Evolutionary conservation across 2,797 vertebrate species (phyloP).

Genomic region (Allobates femoralis): DNA sequence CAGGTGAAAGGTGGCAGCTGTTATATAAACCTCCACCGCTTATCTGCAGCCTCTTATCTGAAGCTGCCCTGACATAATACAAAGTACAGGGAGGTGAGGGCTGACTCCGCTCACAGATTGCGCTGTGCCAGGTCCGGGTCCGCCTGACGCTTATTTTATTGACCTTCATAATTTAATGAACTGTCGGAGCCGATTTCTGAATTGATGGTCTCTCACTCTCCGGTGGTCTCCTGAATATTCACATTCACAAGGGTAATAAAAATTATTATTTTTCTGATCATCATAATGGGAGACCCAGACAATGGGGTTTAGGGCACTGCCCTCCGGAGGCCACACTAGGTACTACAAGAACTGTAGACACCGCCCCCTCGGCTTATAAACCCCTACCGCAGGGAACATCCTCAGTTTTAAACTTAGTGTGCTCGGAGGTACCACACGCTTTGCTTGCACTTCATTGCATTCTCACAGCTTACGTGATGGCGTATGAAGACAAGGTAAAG

Average conservation of each 20-base stretch:
- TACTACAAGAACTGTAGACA: too few species aligned
- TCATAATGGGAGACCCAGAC: too few species aligned
- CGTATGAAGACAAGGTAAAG: too few species aligned
- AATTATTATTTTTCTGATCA: too few species aligned
- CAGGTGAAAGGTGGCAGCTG: not conserved
- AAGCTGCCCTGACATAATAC: not conserved
- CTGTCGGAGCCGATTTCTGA: not conserved
- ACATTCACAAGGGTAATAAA: not conserved
- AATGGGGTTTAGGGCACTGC: too few species aligned
- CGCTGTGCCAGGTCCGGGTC: not conserved
- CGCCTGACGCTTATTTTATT: not conserved
- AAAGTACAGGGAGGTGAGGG: not conserved
- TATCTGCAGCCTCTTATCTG: not conserved
- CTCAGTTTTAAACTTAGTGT: too few species aligned
- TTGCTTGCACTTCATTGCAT: too few species aligned
- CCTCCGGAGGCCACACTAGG: too few species aligned
- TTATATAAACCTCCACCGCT: not conserved
- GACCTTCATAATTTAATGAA: not conserved
- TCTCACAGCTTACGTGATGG: too few species aligned
- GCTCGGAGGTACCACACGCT: too few species aligned
- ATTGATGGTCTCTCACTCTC: not conserved
- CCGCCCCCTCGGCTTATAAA: too few species aligned
- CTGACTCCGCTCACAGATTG: not conserved
- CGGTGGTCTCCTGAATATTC: not conserved
- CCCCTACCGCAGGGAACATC: too few species aligned